Percentiles rank a stretch among this genome's conserved stretches.
Evolutionary conservation across 2,797 vertebrate species (phyloP).

Genomic region (Pogoniulus pusillus): DNA sequence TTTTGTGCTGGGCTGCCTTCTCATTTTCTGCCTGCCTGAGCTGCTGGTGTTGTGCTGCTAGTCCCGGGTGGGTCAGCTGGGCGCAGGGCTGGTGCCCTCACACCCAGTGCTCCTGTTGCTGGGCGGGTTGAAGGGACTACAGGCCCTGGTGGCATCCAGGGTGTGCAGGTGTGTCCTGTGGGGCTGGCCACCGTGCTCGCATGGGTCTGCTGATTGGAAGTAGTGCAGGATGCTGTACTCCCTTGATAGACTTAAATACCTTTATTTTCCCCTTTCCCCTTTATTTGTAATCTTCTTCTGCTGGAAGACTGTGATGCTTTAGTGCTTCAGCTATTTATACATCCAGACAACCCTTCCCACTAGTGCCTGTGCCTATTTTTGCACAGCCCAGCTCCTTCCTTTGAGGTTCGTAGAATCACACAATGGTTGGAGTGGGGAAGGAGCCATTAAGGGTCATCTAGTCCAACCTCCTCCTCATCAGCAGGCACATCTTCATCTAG

Average conservation of each 20-base stretch:
- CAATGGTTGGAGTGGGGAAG: too few relatives aligned
- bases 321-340: not conserved
- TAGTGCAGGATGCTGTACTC: not conserved
- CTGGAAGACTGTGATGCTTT: not conserved
- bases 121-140: not conserved
- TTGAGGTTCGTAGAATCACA: not conserved
- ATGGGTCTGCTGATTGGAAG: not conserved
- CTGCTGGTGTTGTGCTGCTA: rapidly evolving
- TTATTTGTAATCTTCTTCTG: rapidly evolving
- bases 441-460: too few relatives aligned
- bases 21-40: not conserved
- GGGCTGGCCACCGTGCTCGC: rapidly evolving
- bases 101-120: rapidly evolving
- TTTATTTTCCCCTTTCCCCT: rapidly evolving
- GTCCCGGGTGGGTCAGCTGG: rapidly evolving
- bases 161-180: rapidly evolving
- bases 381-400: not conserved
- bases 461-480: too few relatives aligned
- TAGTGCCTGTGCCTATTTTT: not conserved
- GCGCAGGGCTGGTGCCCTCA: rapidly evolving
- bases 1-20: not conserved
- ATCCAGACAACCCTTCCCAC: not conserved
- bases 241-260: not conserved
- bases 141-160: not conserved
- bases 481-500: too few relatives aligned